phyloP scores from a whole-genome alignment of 2,113 vertebrate species.

The Lipophrys pholis region DNA sequence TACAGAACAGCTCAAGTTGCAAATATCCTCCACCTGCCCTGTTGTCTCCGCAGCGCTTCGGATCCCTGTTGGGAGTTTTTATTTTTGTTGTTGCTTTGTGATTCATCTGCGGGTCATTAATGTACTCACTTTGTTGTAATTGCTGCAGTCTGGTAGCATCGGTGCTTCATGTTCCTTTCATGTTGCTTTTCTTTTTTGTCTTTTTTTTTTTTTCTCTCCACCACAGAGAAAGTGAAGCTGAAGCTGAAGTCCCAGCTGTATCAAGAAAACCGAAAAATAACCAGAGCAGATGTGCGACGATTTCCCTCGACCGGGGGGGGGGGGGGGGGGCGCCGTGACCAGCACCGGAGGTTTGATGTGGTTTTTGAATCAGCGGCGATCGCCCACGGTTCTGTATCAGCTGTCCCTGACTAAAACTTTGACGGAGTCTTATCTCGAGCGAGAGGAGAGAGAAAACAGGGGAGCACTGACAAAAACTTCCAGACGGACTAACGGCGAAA shows the following conservation, averaged over 20 bases:
- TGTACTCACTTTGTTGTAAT: conserved; percentile 69
- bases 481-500: conserved; percentile 24
- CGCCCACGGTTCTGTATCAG: conserved; percentile 40
- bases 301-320: neutral
- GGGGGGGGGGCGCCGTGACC: conserved; percentile 38
- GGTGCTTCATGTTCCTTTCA: conserved; percentile 73
- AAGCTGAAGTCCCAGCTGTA: conserved; percentile 42
- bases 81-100: conserved; percentile 54
- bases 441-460: conserved; percentile 49
- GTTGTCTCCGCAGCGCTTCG: conserved; percentile 15
- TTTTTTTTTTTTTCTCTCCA: conserved; percentile 36
- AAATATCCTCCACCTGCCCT: conserved; percentile 66
- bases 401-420: conserved; percentile 61
- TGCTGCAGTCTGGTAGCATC: conserved; percentile 74
- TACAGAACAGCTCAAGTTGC: conserved; percentile 38
- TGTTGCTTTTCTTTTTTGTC: conserved; percentile 59
- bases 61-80: conserved; percentile 25
- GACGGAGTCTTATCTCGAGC: conserved; percentile 58
- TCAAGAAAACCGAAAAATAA: conserved; percentile 40
- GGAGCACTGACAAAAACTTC: conserved; percentile 45
- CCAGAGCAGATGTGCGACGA: conserved; percentile 46
- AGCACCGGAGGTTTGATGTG: conserved; percentile 51
- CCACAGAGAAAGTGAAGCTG: conserved; percentile 69
- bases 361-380: conserved; percentile 59
- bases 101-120: conserved; percentile 79